Evolutionary conservation across 2,888 invertebrate genomes (phyloP).

Genomic region (Rotaria sp.): DNA sequence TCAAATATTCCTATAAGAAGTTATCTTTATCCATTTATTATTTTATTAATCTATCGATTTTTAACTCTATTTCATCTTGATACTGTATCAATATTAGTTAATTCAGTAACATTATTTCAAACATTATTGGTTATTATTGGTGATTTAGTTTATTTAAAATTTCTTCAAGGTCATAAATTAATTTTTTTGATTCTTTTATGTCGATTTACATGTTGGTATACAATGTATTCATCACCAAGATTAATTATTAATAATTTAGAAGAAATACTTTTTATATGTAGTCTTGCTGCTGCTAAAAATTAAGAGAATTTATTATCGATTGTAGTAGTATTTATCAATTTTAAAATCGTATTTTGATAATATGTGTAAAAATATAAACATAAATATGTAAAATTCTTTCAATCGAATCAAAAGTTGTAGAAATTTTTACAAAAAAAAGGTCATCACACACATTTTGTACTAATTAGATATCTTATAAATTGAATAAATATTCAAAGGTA

Average conservation of each 20-base stretch:
- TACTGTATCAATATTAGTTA: slow-evolving; percentile 56
- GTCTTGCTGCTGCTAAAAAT: slow-evolving; percentile 56
- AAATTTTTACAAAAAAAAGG: too few species aligned
- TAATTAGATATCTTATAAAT: too few species aligned
- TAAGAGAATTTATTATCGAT: background rate
- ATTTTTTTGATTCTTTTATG: slow-evolving; percentile 68
- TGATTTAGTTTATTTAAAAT: slow-evolving; percentile 65
- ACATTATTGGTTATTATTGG: slow-evolving; percentile 68
- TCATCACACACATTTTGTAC: too few species aligned
- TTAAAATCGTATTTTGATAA: too few species aligned
- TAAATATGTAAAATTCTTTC: background rate
- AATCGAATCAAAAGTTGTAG: too few species aligned
- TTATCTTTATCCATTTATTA: slow-evolving; percentile 73
- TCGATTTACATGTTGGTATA: slow-evolving; percentile 76
- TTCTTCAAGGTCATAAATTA: slow-evolving; percentile 56
- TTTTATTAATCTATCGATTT: slow-evolving; percentile 69
- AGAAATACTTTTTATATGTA: slow-evolving; percentile 71
- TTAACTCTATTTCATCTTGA: slow-evolving; percentile 68
- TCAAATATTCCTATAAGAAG: slow-evolving; percentile 68
- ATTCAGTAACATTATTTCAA: slow-evolving; percentile 72
- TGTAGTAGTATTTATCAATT: background rate
- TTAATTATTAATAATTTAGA: slow-evolving; percentile 82
- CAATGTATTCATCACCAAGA: slow-evolving; percentile 79
- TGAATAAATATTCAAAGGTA: too few species aligned
- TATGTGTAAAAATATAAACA: too few species aligned